Base-by-base conservation (phyloP, 2,888 invertebrate species). In the Andrena marginata region DNA sequence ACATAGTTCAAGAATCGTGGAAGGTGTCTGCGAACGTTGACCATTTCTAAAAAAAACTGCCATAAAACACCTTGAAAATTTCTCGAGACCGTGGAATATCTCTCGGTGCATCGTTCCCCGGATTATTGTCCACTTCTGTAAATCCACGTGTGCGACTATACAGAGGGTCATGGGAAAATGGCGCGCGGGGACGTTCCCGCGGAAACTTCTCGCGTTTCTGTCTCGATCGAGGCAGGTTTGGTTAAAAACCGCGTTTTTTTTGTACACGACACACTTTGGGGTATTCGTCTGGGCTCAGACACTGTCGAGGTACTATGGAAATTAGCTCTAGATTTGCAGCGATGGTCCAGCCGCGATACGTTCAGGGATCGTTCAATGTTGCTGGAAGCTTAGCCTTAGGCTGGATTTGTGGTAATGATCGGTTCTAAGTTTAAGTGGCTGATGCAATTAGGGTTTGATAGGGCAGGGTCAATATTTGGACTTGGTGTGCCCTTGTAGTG, bases 231-330 rank as follows among this genome's bases (percentile, higher is more conserved):
- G 16, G 16, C n/a, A 42, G 33, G 65, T 70, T 48, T 77, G 51
- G 13, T 42, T 51, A 65, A 31, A 76, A 65, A 42, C 59, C 31
- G 48, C 59, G 29, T 51, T 65, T 31, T 59, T 62, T 63, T 51
- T 51, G 54, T 48, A 77, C 70, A 65, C 69, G 49, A 67, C 65
- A 80, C 65, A 71, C 80, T 62, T 54, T 54, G 54, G 48, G 29
- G 20, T 76, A 49, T 33, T 56, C 10, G 76, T 42, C 65, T 76
- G 31, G 42, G 31, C 35, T 48, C 5, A 60, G 20, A 49, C 60
- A 16, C 23, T 49, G n/a, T 70, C 26, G 60, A 42, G 6, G 33
- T 54, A 67, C 65, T n/a, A 31, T 29, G 5, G 65, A 56, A 67
- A 72, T 79, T 68, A 79, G 31, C 2, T 49, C 20, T 26, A 20